Percentiles rank a stretch among this genome's conserved stretches.
These are phyloP conservation scores for Caenorhabditis sp. DNA, from an alignment of 2,888 invertebrate genomes.

Conservation along the genomic window DNA sequence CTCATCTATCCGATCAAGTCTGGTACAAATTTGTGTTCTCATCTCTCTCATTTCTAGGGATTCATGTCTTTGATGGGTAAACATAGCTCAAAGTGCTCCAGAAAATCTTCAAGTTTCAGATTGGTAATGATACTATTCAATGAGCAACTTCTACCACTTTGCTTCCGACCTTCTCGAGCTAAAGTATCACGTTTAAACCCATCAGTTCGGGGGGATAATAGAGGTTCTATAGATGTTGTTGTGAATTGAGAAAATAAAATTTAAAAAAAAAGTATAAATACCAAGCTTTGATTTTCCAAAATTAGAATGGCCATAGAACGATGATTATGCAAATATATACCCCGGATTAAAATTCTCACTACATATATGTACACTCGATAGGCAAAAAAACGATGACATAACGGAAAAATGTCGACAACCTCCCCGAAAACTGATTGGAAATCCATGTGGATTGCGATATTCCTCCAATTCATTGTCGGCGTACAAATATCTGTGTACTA, in stretches of 20 bases:
- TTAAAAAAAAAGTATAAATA: too few relatives aligned
- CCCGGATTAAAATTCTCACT: too few relatives aligned
- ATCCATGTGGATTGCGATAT: constrained; percentile 43
- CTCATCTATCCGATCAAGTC: not conserved
- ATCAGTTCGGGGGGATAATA: too few relatives aligned
- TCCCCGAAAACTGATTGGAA: constrained; percentile 37
- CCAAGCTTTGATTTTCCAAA: too few relatives aligned
- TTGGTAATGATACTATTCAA: constrained; percentile 6
- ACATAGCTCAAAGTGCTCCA: not conserved
- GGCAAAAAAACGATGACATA: too few relatives aligned
- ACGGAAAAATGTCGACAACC: too few relatives aligned
- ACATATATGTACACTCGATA: too few relatives aligned
- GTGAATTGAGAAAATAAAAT: too few relatives aligned
- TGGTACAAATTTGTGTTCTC: constrained; percentile 7
- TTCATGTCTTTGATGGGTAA: constrained; percentile 15
- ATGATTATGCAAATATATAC: too few relatives aligned
- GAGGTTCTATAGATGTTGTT: too few relatives aligned
- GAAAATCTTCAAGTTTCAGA: not conserved
- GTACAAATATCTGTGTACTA: constrained; percentile 47
- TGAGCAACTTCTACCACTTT: constrained; percentile 1
- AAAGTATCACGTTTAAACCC: not conserved
- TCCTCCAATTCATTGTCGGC: constrained; percentile 41
- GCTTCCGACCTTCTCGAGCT: not conserved
- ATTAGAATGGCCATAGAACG: too few relatives aligned
- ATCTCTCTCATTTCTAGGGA: constrained; percentile 9